Percentiles rank a stretch among this genome's conserved stretches.
These are phyloP conservation scores for Cyprinella venusta DNA, from an alignment of 2,797 vertebrate species.

Conservation along the genomic window DNA sequence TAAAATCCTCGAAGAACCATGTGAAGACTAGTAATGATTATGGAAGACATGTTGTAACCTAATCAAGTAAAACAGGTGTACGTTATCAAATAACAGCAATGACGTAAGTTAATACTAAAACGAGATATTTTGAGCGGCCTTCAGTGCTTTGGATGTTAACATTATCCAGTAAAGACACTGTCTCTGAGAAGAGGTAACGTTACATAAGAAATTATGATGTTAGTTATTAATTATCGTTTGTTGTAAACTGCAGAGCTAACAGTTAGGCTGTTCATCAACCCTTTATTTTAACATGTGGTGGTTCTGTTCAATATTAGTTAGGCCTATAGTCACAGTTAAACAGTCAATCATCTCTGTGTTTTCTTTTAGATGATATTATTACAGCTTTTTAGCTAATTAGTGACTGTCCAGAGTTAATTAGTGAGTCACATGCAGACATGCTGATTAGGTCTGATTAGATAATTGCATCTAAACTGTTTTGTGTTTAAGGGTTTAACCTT, in stretches of 20 bases:
- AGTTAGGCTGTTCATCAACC: neutral
- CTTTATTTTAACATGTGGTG: neutral
- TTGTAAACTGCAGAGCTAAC: neutral
- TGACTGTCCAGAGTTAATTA: neutral
- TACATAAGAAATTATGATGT: no score
- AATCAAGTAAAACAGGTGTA: neutral
- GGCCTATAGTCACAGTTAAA: neutral
- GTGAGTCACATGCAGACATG: neutral
- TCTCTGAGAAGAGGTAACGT: neutral
- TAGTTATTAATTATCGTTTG: neutral
- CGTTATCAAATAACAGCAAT: neutral
- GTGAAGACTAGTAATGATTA: neutral
- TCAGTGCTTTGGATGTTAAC: neutral
- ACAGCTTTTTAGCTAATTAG: neutral
- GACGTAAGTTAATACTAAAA: neutral
- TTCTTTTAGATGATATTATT: neutral
- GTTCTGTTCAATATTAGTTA: neutral
- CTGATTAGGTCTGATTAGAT: neutral
- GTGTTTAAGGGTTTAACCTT: neutral
- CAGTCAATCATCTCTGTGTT: neutral
- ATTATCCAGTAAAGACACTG: neutral
- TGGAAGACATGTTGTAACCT: neutral
- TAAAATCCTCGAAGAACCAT: neutral
- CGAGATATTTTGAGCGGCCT: neutral
- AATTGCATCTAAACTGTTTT: neutral